Evolutionary conservation across 2,113 vertebrate species (phyloP).

Genomic region (Cinclus mexicanus): DNA sequence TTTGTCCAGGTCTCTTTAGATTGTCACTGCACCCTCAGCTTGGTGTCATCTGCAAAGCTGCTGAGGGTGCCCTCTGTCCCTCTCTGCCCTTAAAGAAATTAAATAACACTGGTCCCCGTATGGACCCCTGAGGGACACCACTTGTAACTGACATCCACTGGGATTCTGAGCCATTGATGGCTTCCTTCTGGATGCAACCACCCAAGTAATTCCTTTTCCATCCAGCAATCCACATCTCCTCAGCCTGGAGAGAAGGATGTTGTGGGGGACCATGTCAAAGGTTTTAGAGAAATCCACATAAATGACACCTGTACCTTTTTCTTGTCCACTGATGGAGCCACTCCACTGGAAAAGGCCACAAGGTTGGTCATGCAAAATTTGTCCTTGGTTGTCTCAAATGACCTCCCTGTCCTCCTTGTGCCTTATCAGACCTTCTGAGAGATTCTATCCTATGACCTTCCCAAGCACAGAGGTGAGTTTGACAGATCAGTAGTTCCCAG

Average conservation of each 20-base stretch:
- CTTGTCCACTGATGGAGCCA: background rate
- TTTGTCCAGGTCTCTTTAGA: background rate
- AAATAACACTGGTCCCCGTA: background rate
- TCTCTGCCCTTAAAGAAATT: too few relatives aligned
- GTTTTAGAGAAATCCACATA: background rate
- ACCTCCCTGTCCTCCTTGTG: background rate
- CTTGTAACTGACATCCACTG: fast-evolving
- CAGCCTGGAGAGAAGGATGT: background rate
- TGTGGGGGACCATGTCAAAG: background rate
- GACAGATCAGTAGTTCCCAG: background rate
- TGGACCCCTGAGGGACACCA: background rate
- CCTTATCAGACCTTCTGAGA: background rate
- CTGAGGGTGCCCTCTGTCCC: background rate
- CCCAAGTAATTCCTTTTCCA: background rate
- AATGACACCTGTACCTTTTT: background rate
- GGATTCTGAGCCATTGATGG: background rate
- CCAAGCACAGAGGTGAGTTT: background rate
- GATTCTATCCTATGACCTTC: background rate
- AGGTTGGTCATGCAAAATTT: background rate
- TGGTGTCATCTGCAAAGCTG: background rate
- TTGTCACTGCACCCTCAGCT: background rate
- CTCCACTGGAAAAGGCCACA: background rate
- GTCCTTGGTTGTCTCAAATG: background rate
- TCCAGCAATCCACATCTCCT: background rate
- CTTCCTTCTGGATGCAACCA: background rate